Evolutionary conservation across 1,140 invertebrate species (phyloP).

Genomic region (Leptoteleia sp.): DNA sequence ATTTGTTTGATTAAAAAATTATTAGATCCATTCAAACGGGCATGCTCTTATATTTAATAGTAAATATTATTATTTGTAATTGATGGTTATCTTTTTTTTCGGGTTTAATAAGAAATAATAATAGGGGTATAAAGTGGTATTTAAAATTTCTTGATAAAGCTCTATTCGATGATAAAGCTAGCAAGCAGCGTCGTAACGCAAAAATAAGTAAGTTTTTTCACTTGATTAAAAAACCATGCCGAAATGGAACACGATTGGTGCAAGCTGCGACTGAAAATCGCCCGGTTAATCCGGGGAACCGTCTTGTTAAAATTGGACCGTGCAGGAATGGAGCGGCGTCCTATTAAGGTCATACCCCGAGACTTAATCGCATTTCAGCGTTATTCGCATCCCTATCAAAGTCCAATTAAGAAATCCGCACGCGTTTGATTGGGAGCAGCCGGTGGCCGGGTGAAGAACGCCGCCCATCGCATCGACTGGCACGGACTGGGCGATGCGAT

Average conservation of each 20-base stretch:
- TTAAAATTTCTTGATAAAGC: no score
- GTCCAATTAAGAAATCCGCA: slow-evolving; percentile 17
- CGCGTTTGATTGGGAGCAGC: neutral
- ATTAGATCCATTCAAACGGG: slow-evolving; percentile 5
- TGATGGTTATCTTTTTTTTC: slow-evolving; percentile 18
- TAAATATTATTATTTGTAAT: slow-evolving; percentile 13
- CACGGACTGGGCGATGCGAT: no score
- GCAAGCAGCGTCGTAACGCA: no score
- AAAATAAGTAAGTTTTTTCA: no score
- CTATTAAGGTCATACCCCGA: slow-evolving; percentile 28
- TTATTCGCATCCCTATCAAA: slow-evolving; percentile 15
- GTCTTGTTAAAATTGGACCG: slow-evolving; percentile 7
- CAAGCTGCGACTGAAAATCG: slow-evolving; percentile 13
- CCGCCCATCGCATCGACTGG: no score
- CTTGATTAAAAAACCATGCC: neutral
- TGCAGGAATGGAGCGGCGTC: slow-evolving; percentile 9
- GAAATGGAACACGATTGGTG: slow-evolving; percentile 30
- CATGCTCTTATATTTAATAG: slow-evolving; percentile 5
- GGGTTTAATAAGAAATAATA: neutral
- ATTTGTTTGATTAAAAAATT: slow-evolving; percentile 31
- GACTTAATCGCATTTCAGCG: slow-evolving; percentile 16
- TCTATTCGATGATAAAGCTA: no score
- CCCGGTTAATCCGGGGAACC: slow-evolving; percentile 9
- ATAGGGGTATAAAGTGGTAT: slow-evolving; percentile 10
- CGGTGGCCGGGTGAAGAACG: slow-evolving; percentile 5